Evolutionary conservation across 2,888 invertebrate genomes (phyloP).

Genomic region (Paralinhomoeus sp.): DNA sequence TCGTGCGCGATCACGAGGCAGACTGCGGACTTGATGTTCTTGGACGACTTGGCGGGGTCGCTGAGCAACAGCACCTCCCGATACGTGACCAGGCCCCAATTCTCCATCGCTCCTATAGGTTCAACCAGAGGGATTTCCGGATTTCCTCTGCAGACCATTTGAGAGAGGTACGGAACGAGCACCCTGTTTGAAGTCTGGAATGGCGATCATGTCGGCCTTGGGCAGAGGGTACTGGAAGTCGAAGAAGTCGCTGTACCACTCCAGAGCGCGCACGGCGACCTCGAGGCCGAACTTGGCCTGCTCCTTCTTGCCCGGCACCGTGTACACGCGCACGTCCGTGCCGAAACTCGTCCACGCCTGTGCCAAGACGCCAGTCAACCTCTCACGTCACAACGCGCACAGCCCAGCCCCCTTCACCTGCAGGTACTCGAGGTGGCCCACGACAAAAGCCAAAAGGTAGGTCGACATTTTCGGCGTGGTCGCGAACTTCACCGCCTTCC

Average conservation of each 20-base stretch:
- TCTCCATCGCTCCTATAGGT: conserved; percentile 59
- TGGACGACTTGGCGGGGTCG: conserved; percentile 61
- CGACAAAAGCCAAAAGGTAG: conserved; percentile 67
- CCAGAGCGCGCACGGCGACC: conserved; percentile 5
- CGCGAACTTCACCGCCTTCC: conserved; percentile 44
- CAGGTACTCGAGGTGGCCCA: conserved; percentile 75
- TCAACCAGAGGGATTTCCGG: too few relatives aligned
- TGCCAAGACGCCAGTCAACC: too few relatives aligned
- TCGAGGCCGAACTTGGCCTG: conserved; percentile 75
- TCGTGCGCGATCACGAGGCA: conserved; percentile 63
- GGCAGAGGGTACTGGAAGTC: conserved; percentile 78
- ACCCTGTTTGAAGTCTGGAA: conserved; percentile 75
- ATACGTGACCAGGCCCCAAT: conserved; percentile 87
- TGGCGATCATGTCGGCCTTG: conserved; percentile 84
- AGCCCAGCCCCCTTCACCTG: too few relatives aligned
- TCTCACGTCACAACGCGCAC: too few relatives aligned
- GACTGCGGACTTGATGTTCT: conserved; percentile 42
- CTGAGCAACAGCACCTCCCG: conserved; percentile 70
- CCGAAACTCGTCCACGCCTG: conserved; percentile 32
- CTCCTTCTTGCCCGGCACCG: conserved; percentile 52
- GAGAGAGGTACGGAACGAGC: conserved; percentile 1
- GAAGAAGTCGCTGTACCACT: conserved; percentile 83
- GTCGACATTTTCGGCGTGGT: conserved; percentile 77
- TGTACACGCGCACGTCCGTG: conserved; percentile 43
- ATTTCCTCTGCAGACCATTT: too few relatives aligned